These are phyloP conservation scores for Rhagoletis pomonella DNA, from an alignment of 1,140 invertebrate genomes.

Conservation along the genomic window DNA sequence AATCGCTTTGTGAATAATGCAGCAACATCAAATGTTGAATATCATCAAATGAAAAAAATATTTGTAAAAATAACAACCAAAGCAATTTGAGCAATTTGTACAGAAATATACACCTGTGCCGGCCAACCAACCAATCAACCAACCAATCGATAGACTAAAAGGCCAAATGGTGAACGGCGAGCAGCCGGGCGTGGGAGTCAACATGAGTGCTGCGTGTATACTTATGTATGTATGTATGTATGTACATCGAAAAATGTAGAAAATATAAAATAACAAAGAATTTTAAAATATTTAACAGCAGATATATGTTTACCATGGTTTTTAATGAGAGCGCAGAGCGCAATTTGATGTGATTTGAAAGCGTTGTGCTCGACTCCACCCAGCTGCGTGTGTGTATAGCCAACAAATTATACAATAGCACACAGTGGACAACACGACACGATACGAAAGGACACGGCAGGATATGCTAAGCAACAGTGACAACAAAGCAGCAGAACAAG, in stretches of 20 bases:
- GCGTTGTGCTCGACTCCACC: constrained; percentile 39
- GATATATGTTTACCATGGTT: neutral
- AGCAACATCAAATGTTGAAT: constrained; percentile 32
- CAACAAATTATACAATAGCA: constrained; percentile 50
- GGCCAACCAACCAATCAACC: neutral
- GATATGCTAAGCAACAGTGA: neutral
- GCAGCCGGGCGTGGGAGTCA: neutral
- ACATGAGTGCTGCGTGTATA: neutral
- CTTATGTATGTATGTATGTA: neutral
- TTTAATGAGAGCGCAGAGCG: neutral
- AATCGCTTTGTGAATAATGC: constrained; percentile 16
- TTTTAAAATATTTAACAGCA: neutral
- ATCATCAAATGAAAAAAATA: constrained; percentile 23
- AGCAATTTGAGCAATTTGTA: constrained; percentile 6
- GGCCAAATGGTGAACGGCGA: neutral
- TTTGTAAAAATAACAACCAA: constrained; percentile 31
- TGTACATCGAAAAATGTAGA: neutral
- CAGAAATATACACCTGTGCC: neutral
- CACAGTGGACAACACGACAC: constrained; percentile 30
- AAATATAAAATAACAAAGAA: neutral
- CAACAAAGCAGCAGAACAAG: neutral
- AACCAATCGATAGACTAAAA: neutral
- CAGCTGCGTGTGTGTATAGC: constrained; percentile 44
- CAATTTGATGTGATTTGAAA: constrained; percentile 50
- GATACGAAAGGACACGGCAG: neutral